phyloP scores from a whole-genome alignment of 64 coral and sea anemone species.

The Orbicella faveolata region DNA sequence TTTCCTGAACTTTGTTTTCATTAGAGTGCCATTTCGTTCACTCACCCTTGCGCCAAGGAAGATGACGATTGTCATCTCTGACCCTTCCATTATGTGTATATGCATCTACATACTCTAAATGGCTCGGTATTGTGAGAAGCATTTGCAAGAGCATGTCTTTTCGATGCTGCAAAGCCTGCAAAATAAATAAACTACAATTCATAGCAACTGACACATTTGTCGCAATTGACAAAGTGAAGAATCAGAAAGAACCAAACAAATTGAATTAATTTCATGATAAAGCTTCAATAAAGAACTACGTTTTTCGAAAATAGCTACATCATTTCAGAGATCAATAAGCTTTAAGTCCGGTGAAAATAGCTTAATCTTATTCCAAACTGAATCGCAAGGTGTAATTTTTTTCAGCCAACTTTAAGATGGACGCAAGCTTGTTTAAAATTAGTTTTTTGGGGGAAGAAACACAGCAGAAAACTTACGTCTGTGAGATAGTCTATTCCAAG shows the following conservation, averaged over 20 bases:
- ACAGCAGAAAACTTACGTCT: constrained; percentile 40
- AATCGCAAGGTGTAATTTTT: too few relatives aligned
- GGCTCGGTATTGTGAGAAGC: constrained; percentile 77
- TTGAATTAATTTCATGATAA: too few relatives aligned
- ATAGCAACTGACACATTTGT: neutral
- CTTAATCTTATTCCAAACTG: too few relatives aligned
- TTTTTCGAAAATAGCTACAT: neutral
- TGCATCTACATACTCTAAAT: constrained; percentile 75
- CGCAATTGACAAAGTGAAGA: neutral
- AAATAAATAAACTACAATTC: neutral
- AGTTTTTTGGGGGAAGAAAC: too few relatives aligned
- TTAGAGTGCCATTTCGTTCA: neutral
- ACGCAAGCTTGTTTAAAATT: too few relatives aligned
- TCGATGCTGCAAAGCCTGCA: constrained; percentile 59
- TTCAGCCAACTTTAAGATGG: too few relatives aligned
- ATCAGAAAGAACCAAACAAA: too few relatives aligned
- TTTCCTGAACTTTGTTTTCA: neutral
- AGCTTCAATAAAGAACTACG: too few relatives aligned
- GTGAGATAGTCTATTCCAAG: constrained; percentile 68
- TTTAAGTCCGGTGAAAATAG: neutral
- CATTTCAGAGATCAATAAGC: neutral
- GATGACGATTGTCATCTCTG: constrained; percentile 12
- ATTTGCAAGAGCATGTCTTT: constrained; percentile 55
- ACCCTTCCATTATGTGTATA: constrained; percentile 72
- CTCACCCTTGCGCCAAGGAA: constrained; percentile 63